Evolutionary conservation across 2,797 vertebrate genomes (phyloP).

Genomic region (Somateria mollissima): DNA sequence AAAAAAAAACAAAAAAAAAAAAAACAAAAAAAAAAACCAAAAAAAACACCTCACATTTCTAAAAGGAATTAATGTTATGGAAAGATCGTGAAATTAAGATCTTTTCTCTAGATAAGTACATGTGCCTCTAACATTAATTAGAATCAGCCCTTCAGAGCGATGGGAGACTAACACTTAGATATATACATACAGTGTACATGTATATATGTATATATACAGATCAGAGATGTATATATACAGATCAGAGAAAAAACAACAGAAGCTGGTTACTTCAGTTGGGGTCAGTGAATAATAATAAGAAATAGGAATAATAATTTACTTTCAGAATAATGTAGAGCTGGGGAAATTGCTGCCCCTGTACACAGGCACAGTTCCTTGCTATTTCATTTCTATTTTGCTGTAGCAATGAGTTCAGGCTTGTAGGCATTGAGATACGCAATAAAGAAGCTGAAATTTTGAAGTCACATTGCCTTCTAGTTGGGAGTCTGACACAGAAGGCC

Average conservation of each 20-base stretch:
- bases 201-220: neutral
- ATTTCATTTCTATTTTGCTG: neutral
- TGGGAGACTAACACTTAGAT: neutral
- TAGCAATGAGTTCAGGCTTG: neutral
- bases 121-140: neutral
- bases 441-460: neutral
- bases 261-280: neutral
- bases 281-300: neutral
- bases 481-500: neutral
- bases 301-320: neutral
- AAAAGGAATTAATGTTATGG: neutral
- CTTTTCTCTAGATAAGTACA: neutral
- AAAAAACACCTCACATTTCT: neutral
- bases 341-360: neutral
- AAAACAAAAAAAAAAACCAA: neutral
- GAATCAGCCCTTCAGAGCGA: neutral
- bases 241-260: neutral
- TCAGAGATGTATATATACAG: neutral
- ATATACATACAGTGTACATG: neutral
- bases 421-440: neutral
- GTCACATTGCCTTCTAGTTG: neutral
- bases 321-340: neutral
- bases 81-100: neutral
- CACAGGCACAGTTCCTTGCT: neutral
- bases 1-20: neutral